Conservation (phyloP, 2,888 invertebrate species). For the Caradrina kadenii region DNA sequence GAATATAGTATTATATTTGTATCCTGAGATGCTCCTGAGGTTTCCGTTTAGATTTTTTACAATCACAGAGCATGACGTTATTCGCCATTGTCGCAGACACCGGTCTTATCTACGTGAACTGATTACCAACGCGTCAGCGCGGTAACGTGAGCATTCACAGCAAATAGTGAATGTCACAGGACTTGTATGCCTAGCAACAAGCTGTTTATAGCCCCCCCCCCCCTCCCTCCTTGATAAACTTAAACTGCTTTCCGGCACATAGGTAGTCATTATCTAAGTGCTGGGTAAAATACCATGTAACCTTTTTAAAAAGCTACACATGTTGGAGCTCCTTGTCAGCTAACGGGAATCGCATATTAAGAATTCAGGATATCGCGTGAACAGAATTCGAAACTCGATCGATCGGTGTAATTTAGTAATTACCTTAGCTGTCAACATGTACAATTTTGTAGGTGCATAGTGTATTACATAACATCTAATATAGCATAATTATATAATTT, state of each 20-base stretch:
- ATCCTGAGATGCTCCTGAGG: conserved; percentile 73
- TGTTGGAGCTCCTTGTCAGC: conserved; percentile 3
- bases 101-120: conserved; percentile 77
- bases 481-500: conserved; percentile 48
- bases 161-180: conserved; percentile 52
- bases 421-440: conserved; percentile 24
- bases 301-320: conserved; percentile 4
- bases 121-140: conserved; percentile 71
- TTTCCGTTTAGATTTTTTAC: conserved; percentile 84
- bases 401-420: conserved; percentile 47
- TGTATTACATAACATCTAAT: conserved; percentile 37
- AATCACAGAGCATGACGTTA: conserved; percentile 79
- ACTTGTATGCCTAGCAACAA: conserved; percentile 50
- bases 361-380: conserved; percentile 50
- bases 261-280: conserved; percentile 9
- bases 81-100: conserved; percentile 80
- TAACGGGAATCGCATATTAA: conserved; percentile 27
- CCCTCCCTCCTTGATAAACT: conserved; percentile 27
- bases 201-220: conserved; percentile 49
- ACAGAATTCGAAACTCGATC: conserved; percentile 11
- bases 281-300: not conserved
- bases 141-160: conserved; percentile 37
- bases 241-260: conserved; percentile 36
- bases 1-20: conserved; percentile 63
- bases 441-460: conserved; percentile 21